Evolutionary conservation across 92 coral and sea anemone genomes (phyloP).

Genomic region (Pocillopora meandrina): DNA sequence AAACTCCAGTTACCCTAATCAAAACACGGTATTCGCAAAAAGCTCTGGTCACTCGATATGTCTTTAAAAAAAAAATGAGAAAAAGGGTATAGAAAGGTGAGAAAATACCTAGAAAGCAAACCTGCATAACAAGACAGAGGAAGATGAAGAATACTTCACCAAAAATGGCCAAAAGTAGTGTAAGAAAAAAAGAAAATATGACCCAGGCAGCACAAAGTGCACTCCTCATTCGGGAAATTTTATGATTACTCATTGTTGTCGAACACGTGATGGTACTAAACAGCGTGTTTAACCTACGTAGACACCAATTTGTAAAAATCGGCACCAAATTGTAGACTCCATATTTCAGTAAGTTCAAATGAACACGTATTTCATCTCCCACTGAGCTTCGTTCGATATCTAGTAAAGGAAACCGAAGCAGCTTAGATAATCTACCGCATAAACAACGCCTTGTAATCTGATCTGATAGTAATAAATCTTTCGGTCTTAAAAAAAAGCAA

Average conservation of each 20-base stretch:
- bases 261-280: background rate
- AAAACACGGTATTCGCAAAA: no score
- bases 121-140: background rate
- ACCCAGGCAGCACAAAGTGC: background rate
- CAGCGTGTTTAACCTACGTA: background rate
- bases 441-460: no score
- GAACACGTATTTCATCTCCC: background rate
- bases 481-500: background rate
- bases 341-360: background rate
- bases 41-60: no score
- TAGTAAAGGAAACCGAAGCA: no score
- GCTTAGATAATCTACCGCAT: no score
- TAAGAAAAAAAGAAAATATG: background rate
- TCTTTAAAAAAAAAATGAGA: background rate
- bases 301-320: background rate
- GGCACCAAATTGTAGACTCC: background rate
- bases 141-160: background rate
- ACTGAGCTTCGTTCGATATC: background rate
- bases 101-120: background rate
- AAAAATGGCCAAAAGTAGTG: background rate
- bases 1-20: no score
- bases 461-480: background rate
- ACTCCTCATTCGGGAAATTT: background rate
- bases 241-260: background rate
- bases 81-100: background rate